A percentile compares a stretch with the other conserved stretches of the same genome.
phyloP scores from a whole-genome alignment of 2,888 invertebrate species.

The Smittia aterrima region DNA sequence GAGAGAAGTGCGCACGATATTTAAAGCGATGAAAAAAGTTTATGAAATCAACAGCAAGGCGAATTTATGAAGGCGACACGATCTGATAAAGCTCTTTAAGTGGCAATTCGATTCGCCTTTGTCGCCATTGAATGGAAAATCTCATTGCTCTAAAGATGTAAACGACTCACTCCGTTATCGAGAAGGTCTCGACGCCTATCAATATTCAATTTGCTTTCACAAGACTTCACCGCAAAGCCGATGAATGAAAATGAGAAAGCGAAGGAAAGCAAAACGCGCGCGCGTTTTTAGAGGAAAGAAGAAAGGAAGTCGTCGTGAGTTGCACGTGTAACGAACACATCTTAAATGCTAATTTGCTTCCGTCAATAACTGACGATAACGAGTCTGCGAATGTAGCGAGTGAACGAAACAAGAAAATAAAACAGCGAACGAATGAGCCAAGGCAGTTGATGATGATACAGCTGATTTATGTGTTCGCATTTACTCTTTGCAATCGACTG shows the following conservation, averaged over 20 bases:
- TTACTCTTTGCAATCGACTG: background rate
- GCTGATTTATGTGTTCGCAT: conserved; percentile 19
- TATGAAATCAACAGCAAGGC: conserved; percentile 4
- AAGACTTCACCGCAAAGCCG: too few species aligned
- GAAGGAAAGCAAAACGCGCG: background rate
- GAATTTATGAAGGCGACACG: background rate
- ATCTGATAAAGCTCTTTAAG: conserved; percentile 16
- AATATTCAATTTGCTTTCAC: too few species aligned
- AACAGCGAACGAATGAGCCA: background rate
- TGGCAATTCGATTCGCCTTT: background rate
- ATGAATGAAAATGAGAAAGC: too few species aligned
- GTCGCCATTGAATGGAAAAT: too few species aligned
- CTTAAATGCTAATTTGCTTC: conserved; percentile 27
- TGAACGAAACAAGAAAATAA: too few species aligned
- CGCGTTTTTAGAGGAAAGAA: background rate
- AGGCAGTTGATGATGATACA: conserved; percentile 16
- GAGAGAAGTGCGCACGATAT: background rate
- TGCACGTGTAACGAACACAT: conserved; percentile 28
- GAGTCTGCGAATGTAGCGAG: background rate
- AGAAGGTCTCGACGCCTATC: too few species aligned
- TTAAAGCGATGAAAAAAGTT: background rate
- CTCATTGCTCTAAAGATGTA: too few species aligned
- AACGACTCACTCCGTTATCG: too few species aligned
- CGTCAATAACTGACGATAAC: conserved; percentile 30
- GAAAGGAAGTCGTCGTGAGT: too few species aligned